Conservation (phyloP, 2,888 invertebrate species). For the Blomia tropicalis region DNA sequence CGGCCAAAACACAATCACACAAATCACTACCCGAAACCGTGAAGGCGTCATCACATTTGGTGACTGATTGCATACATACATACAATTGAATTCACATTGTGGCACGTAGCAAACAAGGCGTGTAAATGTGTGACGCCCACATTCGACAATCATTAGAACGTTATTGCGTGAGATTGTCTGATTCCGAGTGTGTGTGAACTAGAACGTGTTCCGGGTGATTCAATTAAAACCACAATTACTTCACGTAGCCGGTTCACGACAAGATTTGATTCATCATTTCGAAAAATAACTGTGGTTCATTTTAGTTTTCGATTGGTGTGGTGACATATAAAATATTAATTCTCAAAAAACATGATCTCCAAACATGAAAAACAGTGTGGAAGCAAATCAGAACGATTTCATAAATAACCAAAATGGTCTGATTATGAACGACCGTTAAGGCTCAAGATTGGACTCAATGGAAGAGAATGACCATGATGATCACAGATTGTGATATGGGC, state of each 20-base stretch:
- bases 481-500: background rate
- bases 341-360: too few species aligned
- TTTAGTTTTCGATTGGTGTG: too few species aligned
- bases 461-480: background rate
- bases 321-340: too few species aligned
- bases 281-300: background rate
- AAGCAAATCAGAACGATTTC: constrained; percentile 10
- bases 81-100: too few species aligned
- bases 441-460: background rate
- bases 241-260: background rate
- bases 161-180: background rate
- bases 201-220: background rate
- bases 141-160: background rate
- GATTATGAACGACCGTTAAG: too few species aligned
- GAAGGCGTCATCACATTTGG: too few species aligned
- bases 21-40: too few species aligned
- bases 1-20: too few species aligned
- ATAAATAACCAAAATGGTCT: too few species aligned
- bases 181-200: background rate
- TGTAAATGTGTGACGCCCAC: constrained; percentile 8
- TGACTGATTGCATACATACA: too few species aligned
- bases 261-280: background rate
- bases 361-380: background rate
- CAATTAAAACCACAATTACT: background rate
- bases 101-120: constrained; percentile 8